phyloP scores from a whole-genome alignment of 1,140 invertebrate genomes.

The Tetramorium alpestre region DNA sequence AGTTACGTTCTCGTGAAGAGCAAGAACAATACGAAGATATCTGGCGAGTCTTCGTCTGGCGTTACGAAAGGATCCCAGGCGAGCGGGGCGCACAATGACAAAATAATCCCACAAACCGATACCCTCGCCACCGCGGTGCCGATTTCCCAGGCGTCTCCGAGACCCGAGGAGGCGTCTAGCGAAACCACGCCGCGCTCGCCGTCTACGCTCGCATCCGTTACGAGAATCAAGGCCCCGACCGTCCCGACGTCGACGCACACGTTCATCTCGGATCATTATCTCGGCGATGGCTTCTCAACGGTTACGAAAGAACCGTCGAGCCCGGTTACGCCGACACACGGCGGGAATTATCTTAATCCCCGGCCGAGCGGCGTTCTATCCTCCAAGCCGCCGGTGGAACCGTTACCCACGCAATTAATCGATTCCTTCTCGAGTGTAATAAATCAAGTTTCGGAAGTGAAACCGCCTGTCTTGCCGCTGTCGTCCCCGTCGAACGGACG shows the following conservation, averaged over 20 bases:
- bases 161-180: not conserved
- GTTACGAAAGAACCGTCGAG: constrained; percentile 36
- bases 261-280: not conserved
- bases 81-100: not conserved
- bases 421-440: constrained; percentile 82
- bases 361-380: constrained; percentile 18
- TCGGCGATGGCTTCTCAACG: not conserved
- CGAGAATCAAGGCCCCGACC: constrained; percentile 26
- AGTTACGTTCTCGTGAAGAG: constrained; percentile 19
- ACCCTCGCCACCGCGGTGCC: not conserved
- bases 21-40: constrained; percentile 30
- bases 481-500: constrained; percentile 8
- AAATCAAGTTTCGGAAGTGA: constrained; percentile 79
- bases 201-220: not conserved
- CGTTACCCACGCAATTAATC: constrained; percentile 78
- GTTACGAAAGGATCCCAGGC: constrained; percentile 29
- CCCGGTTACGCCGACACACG: not conserved
- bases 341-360: constrained; percentile 13
- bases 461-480: constrained; percentile 71
- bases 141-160: constrained; percentile 32
- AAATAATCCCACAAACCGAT: constrained; percentile 6
- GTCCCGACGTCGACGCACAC: not conserved
- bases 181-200: not conserved
- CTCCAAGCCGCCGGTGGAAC: constrained; percentile 32
- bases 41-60: not conserved